Conservation (phyloP, 2,888 invertebrate genomes). For the Macrostomum cliftonense region DNA sequence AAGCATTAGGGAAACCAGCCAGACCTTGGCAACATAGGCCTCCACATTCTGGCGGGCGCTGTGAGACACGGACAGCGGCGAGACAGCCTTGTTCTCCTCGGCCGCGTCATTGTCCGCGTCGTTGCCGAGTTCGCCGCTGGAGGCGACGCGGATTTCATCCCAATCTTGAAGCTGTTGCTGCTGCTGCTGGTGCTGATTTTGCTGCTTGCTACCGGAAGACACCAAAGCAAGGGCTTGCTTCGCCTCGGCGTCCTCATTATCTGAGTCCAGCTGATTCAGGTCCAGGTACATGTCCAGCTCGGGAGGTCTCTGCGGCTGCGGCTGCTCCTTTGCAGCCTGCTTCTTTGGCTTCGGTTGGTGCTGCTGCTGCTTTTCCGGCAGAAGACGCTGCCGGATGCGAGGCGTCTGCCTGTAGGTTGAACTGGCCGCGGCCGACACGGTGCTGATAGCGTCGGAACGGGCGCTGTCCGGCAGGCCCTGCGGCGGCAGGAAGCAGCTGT, state of each 20-base stretch:
- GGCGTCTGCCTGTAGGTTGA: no score
- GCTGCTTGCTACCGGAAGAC: no score
- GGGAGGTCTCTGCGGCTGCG: background rate
- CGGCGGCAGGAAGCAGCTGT: no score
- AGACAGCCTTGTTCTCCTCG: background rate
- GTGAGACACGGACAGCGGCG: conserved; percentile 17
- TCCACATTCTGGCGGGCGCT: conserved; percentile 34
- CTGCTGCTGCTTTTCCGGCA: no score
- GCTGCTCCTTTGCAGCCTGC: no score
- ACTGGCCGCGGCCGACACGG: no score
- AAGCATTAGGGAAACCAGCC: no score
- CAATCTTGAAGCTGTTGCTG: background rate
- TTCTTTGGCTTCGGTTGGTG: no score
- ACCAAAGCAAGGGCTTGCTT: background rate
- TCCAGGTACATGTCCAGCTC: conserved; percentile 2
- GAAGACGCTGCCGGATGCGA: no score
- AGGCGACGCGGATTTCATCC: conserved; percentile 1
- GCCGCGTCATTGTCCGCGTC: no score
- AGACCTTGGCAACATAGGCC: conserved; percentile 19
- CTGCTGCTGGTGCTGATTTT: background rate
- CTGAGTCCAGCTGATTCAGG: conserved; percentile 6
- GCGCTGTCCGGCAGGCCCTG: no score
- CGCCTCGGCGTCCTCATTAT: background rate
- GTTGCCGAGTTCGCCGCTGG: background rate
- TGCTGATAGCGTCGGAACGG: no score